A percentile compares a stretch with the other conserved stretches of the same genome.
phyloP scores from a whole-genome alignment of 2,888 invertebrate species.

The Glaucopsyche alexis region DNA sequence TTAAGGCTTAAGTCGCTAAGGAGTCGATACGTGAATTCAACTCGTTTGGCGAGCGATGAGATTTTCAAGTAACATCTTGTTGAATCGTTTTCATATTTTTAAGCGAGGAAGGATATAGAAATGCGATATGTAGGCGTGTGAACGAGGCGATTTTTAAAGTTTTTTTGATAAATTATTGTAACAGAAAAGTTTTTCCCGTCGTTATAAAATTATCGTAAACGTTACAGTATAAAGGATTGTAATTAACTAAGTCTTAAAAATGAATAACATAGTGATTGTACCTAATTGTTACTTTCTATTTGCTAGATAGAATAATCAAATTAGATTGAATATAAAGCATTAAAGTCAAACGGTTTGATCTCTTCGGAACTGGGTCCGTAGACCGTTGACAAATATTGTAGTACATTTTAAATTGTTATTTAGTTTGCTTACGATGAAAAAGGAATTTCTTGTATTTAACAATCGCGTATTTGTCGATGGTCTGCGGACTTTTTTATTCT shows the following conservation, averaged over 20 bases:
- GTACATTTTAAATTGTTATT: slow-evolving; percentile 19
- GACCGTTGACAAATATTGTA: not conserved
- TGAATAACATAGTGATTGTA: slow-evolving; percentile 70
- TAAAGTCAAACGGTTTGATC: slow-evolving; percentile 65
- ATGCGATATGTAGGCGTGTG: slow-evolving; percentile 63
- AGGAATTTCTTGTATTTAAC: not conserved
- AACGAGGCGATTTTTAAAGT: slow-evolving; percentile 56
- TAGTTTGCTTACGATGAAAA: not conserved
- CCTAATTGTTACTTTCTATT: slow-evolving; percentile 79
- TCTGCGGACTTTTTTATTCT: slow-evolving; percentile 12
- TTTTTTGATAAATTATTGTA: slow-evolving; percentile 70
- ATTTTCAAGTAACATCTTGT: slow-evolving; percentile 52
- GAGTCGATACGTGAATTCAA: slow-evolving; percentile 68
- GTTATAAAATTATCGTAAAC: slow-evolving; percentile 69
- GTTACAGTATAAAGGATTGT: slow-evolving; percentile 69
- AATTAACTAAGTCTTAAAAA: slow-evolving; percentile 61
- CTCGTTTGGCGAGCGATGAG: slow-evolving; percentile 60
- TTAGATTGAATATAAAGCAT: slow-evolving; percentile 71
- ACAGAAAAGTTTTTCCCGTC: slow-evolving; percentile 64
- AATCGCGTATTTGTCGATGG: not conserved
- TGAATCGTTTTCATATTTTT: slow-evolving; percentile 77
- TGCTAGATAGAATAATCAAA: slow-evolving; percentile 80
- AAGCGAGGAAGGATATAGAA: slow-evolving; percentile 56
- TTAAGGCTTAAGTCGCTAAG: slow-evolving; percentile 63
- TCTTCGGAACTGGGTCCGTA: slow-evolving; percentile 44